Conservation (phyloP, 2,113 vertebrate genomes). For the Gnathonemus longibarbis region DNA sequence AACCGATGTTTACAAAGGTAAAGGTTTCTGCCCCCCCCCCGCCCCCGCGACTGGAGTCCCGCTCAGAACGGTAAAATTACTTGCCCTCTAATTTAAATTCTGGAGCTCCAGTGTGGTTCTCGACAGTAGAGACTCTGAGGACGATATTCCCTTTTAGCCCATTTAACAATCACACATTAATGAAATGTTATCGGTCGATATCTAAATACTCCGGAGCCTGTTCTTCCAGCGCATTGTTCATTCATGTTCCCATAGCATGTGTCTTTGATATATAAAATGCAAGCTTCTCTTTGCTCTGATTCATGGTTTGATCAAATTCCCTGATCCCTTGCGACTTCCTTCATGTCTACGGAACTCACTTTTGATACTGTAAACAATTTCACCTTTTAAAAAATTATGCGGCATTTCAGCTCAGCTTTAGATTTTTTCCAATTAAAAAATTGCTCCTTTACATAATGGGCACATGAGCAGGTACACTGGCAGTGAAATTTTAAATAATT, state of each 20-base stretch:
- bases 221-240: background rate
- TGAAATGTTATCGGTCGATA: background rate
- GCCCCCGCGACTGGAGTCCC: background rate
- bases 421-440: background rate
- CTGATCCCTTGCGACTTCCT: background rate
- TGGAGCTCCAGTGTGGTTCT: background rate
- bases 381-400: background rate
- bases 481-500: background rate
- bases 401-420: background rate
- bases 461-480: background rate
- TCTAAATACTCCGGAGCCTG: background rate
- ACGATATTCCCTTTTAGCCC: background rate
- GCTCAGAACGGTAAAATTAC: background rate
- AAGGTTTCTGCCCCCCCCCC: constrained; percentile 23
- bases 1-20: constrained; percentile 99
- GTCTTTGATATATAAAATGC: constrained; percentile 4
- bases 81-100: background rate
- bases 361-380: background rate
- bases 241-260: background rate
- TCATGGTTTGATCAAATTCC: background rate
- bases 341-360: background rate
- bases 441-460: background rate
- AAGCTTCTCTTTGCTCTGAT: background rate
- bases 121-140: background rate
- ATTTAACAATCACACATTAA: background rate